Evolutionary conservation across 2,797 vertebrate genomes (phyloP).

Genomic region (Stomatorhinus walkeri): DNA sequence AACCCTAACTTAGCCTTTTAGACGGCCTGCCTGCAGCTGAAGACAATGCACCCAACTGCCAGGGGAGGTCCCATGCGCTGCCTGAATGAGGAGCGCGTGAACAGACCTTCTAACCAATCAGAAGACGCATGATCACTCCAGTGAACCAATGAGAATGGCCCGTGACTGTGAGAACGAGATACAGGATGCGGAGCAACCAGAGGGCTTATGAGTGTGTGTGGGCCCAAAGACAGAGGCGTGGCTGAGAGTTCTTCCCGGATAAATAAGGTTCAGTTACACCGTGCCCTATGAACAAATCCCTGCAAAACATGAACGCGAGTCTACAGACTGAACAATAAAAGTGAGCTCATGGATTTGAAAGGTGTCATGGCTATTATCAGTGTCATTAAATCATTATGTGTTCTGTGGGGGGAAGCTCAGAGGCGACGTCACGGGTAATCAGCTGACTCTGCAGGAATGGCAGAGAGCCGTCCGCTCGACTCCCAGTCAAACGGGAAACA

Average conservation of each 20-base stretch:
- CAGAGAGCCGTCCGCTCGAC: not conserved
- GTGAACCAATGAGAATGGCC: slow-evolving; percentile 31
- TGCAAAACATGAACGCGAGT: not conserved
- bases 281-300: not conserved
- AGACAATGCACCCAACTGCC: slow-evolving; percentile 5
- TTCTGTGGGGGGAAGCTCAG: not conserved
- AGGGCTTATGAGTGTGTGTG: not conserved
- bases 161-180: not conserved
- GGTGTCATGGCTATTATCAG: not conserved
- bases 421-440: too few relatives aligned
- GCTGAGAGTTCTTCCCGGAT: not conserved
- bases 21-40: not conserved
- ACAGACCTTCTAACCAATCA: slow-evolving; percentile 35
- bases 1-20: not conserved
- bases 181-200: slow-evolving; percentile 17
- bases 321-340: not conserved
- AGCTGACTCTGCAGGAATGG: not conserved
- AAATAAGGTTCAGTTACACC: not conserved
- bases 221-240: not conserved
- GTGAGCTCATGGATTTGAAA: not conserved
- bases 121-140: slow-evolving; percentile 1
- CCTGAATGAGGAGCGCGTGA: slow-evolving; percentile 35
- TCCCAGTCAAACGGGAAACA: not conserved
- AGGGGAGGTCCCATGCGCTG: slow-evolving; percentile 22
- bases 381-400: not conserved